phyloP scores from a whole-genome alignment of 2,113 vertebrate genomes.

The Coreoperca whiteheadi region DNA sequence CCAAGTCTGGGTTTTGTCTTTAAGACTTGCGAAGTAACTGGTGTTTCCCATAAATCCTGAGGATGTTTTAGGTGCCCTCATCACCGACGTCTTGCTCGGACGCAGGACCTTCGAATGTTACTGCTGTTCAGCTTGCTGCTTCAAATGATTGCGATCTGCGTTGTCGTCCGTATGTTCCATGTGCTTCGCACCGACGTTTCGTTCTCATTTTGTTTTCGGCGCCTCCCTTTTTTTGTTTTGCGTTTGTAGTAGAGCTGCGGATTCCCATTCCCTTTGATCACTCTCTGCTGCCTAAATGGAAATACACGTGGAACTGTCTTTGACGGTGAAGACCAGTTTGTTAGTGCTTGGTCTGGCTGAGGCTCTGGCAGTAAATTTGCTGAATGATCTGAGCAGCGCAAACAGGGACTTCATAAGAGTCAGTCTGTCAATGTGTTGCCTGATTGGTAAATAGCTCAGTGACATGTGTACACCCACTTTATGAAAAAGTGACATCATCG shows the following conservation, averaged over 20 bases:
- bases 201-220: background rate
- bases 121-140: too few species aligned
- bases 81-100: too few species aligned
- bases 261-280: background rate
- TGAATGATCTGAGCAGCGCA: background rate
- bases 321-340: background rate
- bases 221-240: background rate
- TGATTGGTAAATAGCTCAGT: background rate
- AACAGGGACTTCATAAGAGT: background rate
- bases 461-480: background rate
- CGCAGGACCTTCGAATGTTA: too few species aligned
- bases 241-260: background rate
- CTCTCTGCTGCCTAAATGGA: background rate
- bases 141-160: too few species aligned
- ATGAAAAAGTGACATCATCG: background rate
- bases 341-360: background rate
- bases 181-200: background rate
- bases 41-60: too few species aligned
- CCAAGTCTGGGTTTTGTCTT: too few species aligned
- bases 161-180: background rate
- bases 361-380: background rate
- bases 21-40: too few species aligned
- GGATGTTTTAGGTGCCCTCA: too few species aligned
- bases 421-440: background rate
- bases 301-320: background rate